A percentile compares a stretch with the other conserved stretches of the same genome.
Conservation (phyloP, 53 echinoderm and acorn worm genomes). For the Crossaster papposus region DNA sequence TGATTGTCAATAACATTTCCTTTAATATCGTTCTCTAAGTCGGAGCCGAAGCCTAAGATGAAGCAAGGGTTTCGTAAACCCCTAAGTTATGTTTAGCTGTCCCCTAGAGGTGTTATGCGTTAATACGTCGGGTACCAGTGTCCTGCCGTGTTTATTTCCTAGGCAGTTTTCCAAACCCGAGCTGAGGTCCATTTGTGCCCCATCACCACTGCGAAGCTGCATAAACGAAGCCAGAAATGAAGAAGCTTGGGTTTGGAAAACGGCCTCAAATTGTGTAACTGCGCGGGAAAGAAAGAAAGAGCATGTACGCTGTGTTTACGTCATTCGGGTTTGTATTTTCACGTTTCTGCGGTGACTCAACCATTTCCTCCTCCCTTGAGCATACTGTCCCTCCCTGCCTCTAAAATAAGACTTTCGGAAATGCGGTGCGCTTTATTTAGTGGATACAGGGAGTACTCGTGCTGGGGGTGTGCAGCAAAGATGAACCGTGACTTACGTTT, state of each 20-base stretch:
- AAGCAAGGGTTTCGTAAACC: too few relatives aligned
- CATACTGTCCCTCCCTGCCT: background rate
- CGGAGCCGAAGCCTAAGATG: too few relatives aligned
- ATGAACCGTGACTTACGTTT: too few relatives aligned
- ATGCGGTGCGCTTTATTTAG: background rate
- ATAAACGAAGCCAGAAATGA: too few relatives aligned
- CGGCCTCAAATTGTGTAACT: too few relatives aligned
- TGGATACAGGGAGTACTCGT: background rate
- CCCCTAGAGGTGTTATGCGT: background rate
- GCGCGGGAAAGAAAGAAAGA: background rate
- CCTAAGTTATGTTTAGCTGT: background rate
- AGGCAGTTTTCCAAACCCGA: too few relatives aligned
- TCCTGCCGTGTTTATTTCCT: background rate
- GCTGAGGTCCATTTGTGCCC: too few relatives aligned
- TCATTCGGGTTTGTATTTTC: background rate
- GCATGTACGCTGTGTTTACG: background rate
- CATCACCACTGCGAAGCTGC: too few relatives aligned
- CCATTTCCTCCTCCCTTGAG: conserved; percentile 5
- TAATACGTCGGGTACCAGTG: background rate
- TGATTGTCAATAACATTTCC: too few relatives aligned
- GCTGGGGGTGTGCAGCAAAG: too few relatives aligned
- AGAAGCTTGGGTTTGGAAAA: too few relatives aligned
- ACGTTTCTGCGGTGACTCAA: conserved; percentile 10
- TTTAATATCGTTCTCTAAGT: too few relatives aligned
- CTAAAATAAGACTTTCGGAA: background rate